Conservation (phyloP, 2,888 invertebrate genomes). For the Gibbula magus region DNA sequence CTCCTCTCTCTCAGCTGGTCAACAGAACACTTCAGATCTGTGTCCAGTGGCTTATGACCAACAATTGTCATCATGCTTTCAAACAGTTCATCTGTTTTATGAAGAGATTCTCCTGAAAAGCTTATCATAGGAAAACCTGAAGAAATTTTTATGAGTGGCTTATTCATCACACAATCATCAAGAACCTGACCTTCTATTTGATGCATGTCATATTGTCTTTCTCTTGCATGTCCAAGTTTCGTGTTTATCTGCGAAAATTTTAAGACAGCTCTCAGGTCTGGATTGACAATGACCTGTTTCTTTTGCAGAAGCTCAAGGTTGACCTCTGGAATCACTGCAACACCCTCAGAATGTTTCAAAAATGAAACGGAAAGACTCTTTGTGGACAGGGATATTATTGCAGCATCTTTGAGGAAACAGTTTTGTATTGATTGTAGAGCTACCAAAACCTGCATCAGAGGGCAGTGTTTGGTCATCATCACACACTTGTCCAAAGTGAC, state of each 20-base stretch:
- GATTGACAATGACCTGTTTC: background rate
- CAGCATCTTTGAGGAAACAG: background rate
- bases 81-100: conserved; percentile 1
- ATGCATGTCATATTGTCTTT: conserved; percentile 23
- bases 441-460: background rate
- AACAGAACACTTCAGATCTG: background rate
- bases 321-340: background rate
- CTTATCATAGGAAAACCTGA: background rate
- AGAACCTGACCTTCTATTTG: conserved; percentile 16
- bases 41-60: background rate
- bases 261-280: background rate
- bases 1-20: background rate
- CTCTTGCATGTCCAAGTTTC: conserved; percentile 1
- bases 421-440: conserved; percentile 13
- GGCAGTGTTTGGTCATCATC: background rate
- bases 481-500: background rate
- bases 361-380: background rate
- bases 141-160: conserved; percentile 15
- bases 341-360: background rate
- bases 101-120: conserved; percentile 14
- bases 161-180: background rate
- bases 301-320: background rate
- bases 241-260: conserved; percentile 4
- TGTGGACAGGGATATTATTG: background rate
- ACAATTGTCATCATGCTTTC: background rate